phyloP scores from a whole-genome alignment of 2,888 invertebrate genomes.

The Galeruca laticollis region DNA sequence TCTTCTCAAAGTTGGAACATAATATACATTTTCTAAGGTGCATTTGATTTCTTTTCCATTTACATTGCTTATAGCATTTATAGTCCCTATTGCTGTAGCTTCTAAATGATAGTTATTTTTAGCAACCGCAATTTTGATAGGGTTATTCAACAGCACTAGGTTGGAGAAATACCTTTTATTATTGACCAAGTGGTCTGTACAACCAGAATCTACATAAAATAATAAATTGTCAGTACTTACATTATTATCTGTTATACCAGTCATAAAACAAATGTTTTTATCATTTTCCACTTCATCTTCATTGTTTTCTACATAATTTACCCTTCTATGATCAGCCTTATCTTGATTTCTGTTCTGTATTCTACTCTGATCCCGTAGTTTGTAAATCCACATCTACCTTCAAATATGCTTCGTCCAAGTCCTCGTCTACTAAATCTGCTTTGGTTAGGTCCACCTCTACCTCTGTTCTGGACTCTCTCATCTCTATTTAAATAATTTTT shows the following conservation, averaged over 20 bases:
- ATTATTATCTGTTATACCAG: background rate
- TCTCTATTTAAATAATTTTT: no score
- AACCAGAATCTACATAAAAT: conserved; percentile 38
- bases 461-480: background rate
- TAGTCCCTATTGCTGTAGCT: conserved; percentile 15
- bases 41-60: no score
- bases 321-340: no score
- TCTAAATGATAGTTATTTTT: conserved; percentile 19
- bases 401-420: background rate
- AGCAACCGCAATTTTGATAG: no score
- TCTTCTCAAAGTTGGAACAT: no score
- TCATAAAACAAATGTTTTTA: background rate
- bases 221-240: conserved; percentile 19
- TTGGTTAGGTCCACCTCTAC: background rate
- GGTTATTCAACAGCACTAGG: no score
- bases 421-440: background rate
- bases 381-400: background rate
- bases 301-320: no score
- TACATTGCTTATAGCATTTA: conserved; percentile 13
- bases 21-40: no score
- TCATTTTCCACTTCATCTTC: background rate
- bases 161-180: no score
- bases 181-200: conserved; percentile 23
- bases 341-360: no score
- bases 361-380: no score